Evolutionary conservation across 2,888 invertebrate genomes (phyloP).

Genomic region (Cetonia aurata): DNA sequence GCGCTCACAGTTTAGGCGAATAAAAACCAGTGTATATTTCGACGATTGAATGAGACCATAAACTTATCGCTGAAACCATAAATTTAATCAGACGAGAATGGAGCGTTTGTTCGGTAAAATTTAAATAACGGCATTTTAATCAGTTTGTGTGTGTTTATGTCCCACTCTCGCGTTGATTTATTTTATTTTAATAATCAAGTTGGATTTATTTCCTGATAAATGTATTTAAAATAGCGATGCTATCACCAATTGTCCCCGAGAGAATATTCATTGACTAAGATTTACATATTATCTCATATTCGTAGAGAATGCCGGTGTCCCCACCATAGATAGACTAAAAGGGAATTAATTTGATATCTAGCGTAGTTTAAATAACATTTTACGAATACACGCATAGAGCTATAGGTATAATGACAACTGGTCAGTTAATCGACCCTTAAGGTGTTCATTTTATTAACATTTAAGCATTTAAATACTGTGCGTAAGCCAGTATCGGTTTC

Average conservation of each 20-base stretch:
- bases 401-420: conserved; percentile 4
- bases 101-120: conserved; percentile 41
- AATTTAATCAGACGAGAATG: conserved; percentile 46
- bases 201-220: conserved; percentile 32
- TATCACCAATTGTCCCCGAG: conserved; percentile 20
- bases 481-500: no score
- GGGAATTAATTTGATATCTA: conserved; percentile 6
- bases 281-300: conserved; percentile 29
- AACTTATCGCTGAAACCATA: conserved; percentile 44
- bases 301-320: background rate
- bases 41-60: conserved; percentile 39
- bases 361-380: background rate
- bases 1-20: conserved; percentile 10
- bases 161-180: conserved; percentile 28
- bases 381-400: background rate
- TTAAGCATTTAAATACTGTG: background rate
- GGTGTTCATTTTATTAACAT: conserved; percentile 18
- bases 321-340: conserved; percentile 12
- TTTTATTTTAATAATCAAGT: conserved; percentile 32
- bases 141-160: conserved; percentile 24
- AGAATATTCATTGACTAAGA: background rate
- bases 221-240: conserved; percentile 11
- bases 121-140: conserved; percentile 40
- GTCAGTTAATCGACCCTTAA: background rate
- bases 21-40: conserved; percentile 34